Evolutionary conservation across 2,797 vertebrate genomes (phyloP), one percentile per base, ranked within the genome.

Genomic region (Gobio occitaniae): DNA sequence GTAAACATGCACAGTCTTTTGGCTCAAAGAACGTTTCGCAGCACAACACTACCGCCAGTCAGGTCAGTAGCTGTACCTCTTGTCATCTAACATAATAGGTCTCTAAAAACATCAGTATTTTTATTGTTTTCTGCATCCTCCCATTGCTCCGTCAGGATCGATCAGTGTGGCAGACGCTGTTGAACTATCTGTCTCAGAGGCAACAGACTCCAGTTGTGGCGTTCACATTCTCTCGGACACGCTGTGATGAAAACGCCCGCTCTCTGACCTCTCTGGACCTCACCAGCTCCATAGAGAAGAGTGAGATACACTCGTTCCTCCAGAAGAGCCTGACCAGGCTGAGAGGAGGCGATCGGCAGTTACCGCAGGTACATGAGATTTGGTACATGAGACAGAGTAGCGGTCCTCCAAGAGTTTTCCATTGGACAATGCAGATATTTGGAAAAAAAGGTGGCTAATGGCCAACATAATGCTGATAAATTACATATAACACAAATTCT

Each of bases 1-100:
- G 97, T 90, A 98, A 97, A 86, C 96, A 98, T 0, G 95, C 97
- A 3, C 97, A 98, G 88, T 96, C 96, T 0, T 98, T 98, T n/a
- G 97, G 97, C n/a, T 89, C 97, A 0, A 98, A 96, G 88, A 93
- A 83, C 36, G 89, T 92, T 0, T 93, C 94, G 36, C 95, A 95
- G 11, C 80, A 82, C 66, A 93, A 87, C 92, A 95, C 94, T 0
- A 81, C 95, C 16, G 88, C 94, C 3, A 95, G 90, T 89, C 95
- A 95, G 94, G 95, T 96, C 41, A 38, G 80, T 36, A 3, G 68
- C 29, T 11, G n/a, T 44, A 21, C 16, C 36, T 19, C n/a, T 21
- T 9, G 2, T 77, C 9, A 85, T 36, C 4, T 48, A 32, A 48
- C 15, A 48, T 65, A 52, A 21, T 36, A 6, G 8, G 1, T 16